A percentile compares a stretch with the other conserved stretches of the same genome.
Evolutionary conservation across 2,888 invertebrate genomes (phyloP).

Genomic region (Agapetus fuscipes): DNA sequence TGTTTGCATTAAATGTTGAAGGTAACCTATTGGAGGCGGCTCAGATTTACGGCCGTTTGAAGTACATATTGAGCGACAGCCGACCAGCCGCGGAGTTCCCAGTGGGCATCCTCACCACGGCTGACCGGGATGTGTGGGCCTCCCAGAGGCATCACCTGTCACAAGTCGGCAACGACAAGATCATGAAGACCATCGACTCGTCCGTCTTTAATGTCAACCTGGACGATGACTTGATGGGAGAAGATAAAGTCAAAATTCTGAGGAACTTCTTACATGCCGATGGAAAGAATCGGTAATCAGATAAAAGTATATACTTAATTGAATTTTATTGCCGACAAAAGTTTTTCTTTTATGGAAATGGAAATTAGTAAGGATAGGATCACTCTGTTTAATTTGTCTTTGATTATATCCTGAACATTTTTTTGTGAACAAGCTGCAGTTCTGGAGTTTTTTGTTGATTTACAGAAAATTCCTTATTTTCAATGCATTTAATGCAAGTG

Average conservation of each 20-base stretch:
- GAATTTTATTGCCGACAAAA: no score
- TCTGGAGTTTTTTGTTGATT: no score
- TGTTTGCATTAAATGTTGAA: conserved; percentile 28
- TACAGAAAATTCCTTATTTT: no score
- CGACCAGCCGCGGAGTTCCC: conserved; percentile 51
- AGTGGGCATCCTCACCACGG: conserved; percentile 73
- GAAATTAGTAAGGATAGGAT: no score
- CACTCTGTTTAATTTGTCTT: no score
- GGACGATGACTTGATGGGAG: conserved; percentile 57
- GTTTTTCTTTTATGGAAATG: no score
- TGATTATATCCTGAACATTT: no score
- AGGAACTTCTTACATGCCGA: conserved; percentile 71
- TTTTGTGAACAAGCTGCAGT: no score
- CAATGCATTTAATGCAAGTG: no score
- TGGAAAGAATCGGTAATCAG: conserved; percentile 60
- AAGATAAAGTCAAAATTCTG: conserved; percentile 52
- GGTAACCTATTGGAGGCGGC: conserved; percentile 60
- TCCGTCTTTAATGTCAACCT: conserved; percentile 78
- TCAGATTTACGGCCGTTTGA: conserved; percentile 65
- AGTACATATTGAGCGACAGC: conserved; percentile 57
- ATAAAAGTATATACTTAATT: no score
- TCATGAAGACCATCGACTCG: conserved; percentile 68
- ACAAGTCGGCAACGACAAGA: conserved; percentile 54
- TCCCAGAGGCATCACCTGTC: conserved; percentile 52
- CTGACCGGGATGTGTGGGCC: conserved; percentile 85